Percentiles rank a stretch among this genome's conserved stretches.
These are phyloP conservation scores for Lepidocolaptes lacrymiger DNA, from an alignment of 2,797 vertebrate genomes.

Conservation along the genomic window DNA sequence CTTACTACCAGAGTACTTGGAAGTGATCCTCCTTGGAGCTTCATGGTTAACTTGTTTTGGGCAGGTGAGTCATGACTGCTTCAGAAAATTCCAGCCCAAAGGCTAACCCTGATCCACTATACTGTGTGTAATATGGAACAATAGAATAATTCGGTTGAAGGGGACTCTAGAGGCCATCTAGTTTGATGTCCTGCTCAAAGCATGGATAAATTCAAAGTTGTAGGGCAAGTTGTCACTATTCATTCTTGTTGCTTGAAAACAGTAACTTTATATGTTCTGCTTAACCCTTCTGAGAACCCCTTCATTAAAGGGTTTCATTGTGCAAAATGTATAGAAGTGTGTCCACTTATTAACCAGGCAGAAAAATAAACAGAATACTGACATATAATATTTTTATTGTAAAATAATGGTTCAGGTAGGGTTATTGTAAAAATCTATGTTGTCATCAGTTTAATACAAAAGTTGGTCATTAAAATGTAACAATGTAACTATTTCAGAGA, in stretches of 20 bases:
- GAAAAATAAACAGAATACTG: not conserved
- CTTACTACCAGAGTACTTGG: not conserved
- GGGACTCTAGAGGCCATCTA: not conserved
- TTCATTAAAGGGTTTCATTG: not conserved
- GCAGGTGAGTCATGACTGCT: not conserved
- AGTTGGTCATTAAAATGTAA: not conserved
- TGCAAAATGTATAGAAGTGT: not conserved
- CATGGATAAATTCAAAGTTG: not conserved
- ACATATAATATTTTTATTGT: not conserved
- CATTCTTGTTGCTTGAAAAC: not conserved
- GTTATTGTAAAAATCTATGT: not conserved
- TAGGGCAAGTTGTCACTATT: not conserved
- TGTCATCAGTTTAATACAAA: not conserved
- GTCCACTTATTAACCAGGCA: not conserved
- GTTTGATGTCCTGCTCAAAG: not conserved
- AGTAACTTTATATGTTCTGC: not conserved
- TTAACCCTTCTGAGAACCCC: not conserved
- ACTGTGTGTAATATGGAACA: not conserved
- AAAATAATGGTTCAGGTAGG: not conserved
- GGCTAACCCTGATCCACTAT: not conserved
- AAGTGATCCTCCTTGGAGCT: not conserved
- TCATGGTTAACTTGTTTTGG: not conserved
- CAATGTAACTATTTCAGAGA: not conserved
- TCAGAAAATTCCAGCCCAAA: not conserved
- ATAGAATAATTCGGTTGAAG: not conserved